Percentiles rank a stretch among this genome's conserved stretches.
Evolutionary conservation across 2,888 invertebrate genomes (phyloP).

Genomic region (Polymixis lichenea): DNA sequence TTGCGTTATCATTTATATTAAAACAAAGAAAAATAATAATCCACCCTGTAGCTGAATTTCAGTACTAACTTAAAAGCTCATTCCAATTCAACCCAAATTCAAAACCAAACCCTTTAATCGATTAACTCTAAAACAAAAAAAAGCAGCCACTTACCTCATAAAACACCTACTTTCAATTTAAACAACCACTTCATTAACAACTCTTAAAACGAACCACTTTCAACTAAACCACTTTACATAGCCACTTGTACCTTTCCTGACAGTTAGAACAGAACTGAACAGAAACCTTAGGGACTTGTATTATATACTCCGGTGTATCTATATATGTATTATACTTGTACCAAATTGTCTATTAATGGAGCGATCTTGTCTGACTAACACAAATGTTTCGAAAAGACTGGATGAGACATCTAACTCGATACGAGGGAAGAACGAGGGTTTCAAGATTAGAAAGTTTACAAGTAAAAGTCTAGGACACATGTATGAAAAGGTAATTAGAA

Average conservation of each 20-base stretch:
- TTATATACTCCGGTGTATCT: constrained; percentile 62
- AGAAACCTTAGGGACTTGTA: constrained; percentile 37
- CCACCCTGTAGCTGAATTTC: not conserved
- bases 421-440: no score
- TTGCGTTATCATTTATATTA: not conserved
- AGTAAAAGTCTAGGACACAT: not conserved
- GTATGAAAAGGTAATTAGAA: not conserved
- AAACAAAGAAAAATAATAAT: not conserved
- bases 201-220: not conserved
- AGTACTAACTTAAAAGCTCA: not conserved
- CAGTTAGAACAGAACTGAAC: constrained; percentile 52
- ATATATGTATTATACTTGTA: constrained; percentile 41
- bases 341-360: constrained; percentile 58
- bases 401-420: constrained; percentile 18
- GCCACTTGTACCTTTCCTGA: constrained; percentile 23
- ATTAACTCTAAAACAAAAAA: constrained; percentile 7
- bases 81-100: not conserved
- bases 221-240: constrained; percentile 10
- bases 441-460: not conserved
- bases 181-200: not conserved
- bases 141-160: constrained; percentile 37
- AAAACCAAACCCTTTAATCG: not conserved
- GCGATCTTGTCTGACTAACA: constrained; percentile 7
- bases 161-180: constrained; percentile 6
- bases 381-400: constrained; percentile 19